These are phyloP conservation scores for Equus przewalskii DNA, from an alignment of 2,113 vertebrate genomes.

Conservation along the genomic window DNA sequence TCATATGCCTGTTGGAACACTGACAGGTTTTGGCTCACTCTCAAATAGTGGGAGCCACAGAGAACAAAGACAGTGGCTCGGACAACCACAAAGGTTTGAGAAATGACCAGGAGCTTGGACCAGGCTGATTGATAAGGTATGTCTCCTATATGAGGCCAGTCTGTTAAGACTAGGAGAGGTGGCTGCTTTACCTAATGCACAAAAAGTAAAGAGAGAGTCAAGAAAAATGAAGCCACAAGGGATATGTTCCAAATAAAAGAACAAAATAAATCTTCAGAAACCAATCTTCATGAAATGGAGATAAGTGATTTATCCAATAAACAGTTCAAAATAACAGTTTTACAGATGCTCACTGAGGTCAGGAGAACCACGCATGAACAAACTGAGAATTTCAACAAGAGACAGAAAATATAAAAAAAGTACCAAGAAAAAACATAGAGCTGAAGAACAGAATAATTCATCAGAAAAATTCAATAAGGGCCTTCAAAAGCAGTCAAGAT, in stretches of 20 bases:
- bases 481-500: neutral
- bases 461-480: neutral
- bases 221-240: neutral
- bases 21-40: no score
- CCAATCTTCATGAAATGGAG: neutral
- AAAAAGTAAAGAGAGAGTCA: neutral
- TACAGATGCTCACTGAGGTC: neutral
- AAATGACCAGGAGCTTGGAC: neutral
- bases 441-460: neutral
- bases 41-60: neutral
- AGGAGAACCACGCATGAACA: neutral
- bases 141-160: neutral
- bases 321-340: neutral
- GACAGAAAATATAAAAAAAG: neutral
- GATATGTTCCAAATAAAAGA: neutral
- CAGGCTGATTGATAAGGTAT: neutral
- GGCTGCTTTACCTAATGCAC: neutral
- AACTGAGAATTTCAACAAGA: neutral
- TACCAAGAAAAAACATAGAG: neutral
- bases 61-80: neutral
- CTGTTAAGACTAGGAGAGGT: neutral
- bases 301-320: neutral
- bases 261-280: neutral
- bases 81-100: neutral
- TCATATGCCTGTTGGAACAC: no score